These are phyloP conservation scores for Anguilla pacifica DNA, from an alignment of 2,797 vertebrate genomes.

Conservation along the genomic window DNA sequence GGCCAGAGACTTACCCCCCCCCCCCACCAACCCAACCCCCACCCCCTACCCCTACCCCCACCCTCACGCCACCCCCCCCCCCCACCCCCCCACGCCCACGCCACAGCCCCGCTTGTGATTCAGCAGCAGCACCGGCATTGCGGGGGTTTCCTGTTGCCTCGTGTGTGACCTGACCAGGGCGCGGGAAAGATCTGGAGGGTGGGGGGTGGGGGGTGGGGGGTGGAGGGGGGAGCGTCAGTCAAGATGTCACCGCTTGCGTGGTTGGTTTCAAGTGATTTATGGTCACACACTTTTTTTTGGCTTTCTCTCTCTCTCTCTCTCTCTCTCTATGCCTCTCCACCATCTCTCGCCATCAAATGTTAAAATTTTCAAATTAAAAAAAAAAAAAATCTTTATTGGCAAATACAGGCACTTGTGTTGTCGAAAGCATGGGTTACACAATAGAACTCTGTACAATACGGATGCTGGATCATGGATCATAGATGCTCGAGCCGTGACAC, in stretches of 20 bases:
- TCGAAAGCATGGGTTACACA: too few relatives aligned
- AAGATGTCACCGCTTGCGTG: not conserved
- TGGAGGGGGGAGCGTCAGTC: conserved; percentile 4
- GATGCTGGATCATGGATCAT: too few relatives aligned
- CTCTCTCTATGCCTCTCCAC: not conserved
- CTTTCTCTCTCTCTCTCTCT: not conserved
- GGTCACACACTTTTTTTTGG: too few relatives aligned
- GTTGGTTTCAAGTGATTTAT: not conserved
- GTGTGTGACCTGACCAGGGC: conserved; percentile 57
- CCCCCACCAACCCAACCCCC: conserved; percentile 33
- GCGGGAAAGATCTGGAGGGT: not conserved
- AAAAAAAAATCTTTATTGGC: too few relatives aligned
- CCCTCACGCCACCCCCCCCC: too few relatives aligned
- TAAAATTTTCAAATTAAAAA: too few relatives aligned
- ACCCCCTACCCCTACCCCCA: too few relatives aligned
- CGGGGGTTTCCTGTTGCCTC: conserved; percentile 36
- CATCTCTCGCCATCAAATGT: not conserved
- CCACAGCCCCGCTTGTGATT: conserved; percentile 47
- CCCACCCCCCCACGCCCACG: too few relatives aligned
- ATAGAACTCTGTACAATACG: too few relatives aligned
- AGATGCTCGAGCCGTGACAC: too few relatives aligned
- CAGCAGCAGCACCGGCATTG: conserved; percentile 45
- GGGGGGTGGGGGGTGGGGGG: not conserved
- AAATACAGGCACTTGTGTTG: too few relatives aligned
- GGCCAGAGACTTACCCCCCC: conserved; percentile 52